Conservation (phyloP, 2,113 vertebrate species). For the Gymnogyps californianus region DNA sequence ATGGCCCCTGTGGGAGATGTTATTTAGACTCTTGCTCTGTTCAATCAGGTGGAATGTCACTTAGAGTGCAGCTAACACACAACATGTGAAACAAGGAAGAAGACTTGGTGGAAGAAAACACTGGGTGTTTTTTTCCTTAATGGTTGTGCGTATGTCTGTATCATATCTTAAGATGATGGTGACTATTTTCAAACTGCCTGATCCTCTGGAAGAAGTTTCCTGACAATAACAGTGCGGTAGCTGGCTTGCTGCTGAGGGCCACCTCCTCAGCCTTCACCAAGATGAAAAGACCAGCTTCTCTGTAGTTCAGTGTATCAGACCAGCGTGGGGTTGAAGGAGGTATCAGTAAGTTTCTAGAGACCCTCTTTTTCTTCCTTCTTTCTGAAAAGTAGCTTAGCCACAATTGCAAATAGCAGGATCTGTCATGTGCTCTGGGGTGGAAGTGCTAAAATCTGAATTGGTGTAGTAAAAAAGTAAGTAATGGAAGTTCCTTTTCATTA, state of each 20-base stretch:
- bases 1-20: not conserved
- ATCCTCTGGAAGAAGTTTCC: not conserved
- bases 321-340: not conserved
- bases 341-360: not conserved
- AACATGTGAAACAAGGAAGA: not conserved
- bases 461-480: not conserved
- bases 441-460: not conserved
- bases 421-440: not conserved
- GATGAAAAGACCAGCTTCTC: not conserved
- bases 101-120: not conserved
- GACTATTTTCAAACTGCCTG: not conserved
- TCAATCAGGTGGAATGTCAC: not conserved
- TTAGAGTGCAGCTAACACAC: not conserved
- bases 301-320: too few species aligned
- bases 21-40: not conserved
- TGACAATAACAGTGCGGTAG: not conserved
- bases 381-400: not conserved
- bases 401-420: not conserved
- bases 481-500: not conserved
- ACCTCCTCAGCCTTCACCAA: not conserved
- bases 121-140: not conserved
- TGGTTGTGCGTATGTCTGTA: not conserved
- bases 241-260: not conserved
- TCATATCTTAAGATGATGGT: fast-evolving
- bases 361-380: not conserved